Base-by-base conservation (phyloP, 2,888 invertebrate genomes). In the Argyra leucocephala region DNA sequence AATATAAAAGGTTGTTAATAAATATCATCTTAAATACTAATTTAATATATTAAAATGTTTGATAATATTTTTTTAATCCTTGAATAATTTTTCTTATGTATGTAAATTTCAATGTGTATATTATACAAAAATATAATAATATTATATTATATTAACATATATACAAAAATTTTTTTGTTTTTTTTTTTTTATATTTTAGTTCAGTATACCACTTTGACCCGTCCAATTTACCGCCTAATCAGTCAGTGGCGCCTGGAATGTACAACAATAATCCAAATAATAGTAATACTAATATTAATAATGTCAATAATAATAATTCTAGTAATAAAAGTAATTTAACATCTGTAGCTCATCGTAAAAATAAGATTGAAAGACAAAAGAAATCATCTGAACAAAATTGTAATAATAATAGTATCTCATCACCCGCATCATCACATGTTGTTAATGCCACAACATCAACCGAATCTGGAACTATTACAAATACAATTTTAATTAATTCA, bases 161-260 rank as follows among this genome's bases (percentile, higher is more conserved):
- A n/a, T 6, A 26, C 9, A 31, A 31, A 23, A 24, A 23, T 58
- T 58, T 12, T 3, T 59, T 59, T 23, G 6, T 23, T 24, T 59
- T 24, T n/a, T 22, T 12, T 58, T 22, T 22, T 58, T 58, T 2
- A 22, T n/a, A 22, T 76, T 77, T 62, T 75, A 80, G 80, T 72
- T 77, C 80, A 70, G 75, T 80, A 70, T 80, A 80, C 73, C 80
- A 79, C 73, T 80, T 77, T 72, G 80, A 80, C 74, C 79, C 80
- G 71, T 78, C 79, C 72, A 80, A 79, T 70, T 72, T 78, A 73
- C 79, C 80, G 68, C 76, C 79, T 68, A 75, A 74, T 71, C 78
- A 78, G 74, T 73, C 76, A 69, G 72, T 74, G 65, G 63, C 72
- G 37, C 65, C 72, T 62, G 70, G 72, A 65, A 67, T 71, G 64